Conservation (phyloP, 92 coral and sea anemone genomes). For the Paragorgia papillata region DNA sequence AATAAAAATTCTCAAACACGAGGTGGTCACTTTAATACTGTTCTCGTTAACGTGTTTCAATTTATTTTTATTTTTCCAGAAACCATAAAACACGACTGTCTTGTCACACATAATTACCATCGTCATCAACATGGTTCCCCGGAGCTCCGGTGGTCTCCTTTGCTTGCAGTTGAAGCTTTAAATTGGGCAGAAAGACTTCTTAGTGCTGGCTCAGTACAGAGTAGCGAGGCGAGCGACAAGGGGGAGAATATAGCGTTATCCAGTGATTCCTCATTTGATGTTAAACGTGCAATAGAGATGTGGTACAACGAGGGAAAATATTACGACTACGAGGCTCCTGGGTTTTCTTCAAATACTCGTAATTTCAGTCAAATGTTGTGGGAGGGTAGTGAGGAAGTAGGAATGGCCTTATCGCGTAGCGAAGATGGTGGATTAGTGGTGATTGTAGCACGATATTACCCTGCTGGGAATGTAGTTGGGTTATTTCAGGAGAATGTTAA, state of each 20-base stretch:
- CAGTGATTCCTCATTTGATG: constrained; percentile 29
- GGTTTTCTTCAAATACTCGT: constrained; percentile 84
- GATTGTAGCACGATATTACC: constrained; percentile 88
- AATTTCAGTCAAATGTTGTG: constrained; percentile 90
- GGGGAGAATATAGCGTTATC: constrained; percentile 84
- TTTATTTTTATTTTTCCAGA: constrained; percentile 50
- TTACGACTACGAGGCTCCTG: constrained; percentile 82
- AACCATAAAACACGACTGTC: constrained; percentile 88
- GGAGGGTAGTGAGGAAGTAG: constrained; percentile 87
- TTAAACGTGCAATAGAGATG: constrained; percentile 71
- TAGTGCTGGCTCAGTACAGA: constrained; percentile 76
- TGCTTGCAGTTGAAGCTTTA: constrained; percentile 88
- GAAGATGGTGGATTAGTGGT: constrained; percentile 82
- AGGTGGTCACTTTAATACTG: too few species aligned
- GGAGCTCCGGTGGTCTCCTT: constrained; percentile 87
- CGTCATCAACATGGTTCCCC: constrained; percentile 90
- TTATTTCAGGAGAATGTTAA: constrained; percentile 85
- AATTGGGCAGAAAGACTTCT: constrained; percentile 86
- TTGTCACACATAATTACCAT: constrained; percentile 94
- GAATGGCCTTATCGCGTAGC: constrained; percentile 88
- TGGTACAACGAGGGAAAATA: constrained; percentile 91
- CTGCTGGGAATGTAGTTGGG: constrained; percentile 93
- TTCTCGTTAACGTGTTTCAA: too few species aligned
- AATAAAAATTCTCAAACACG: too few species aligned
- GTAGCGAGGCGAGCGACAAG: constrained; percentile 80